Evolutionary conservation across 2,797 vertebrate species (phyloP), one percentile per base, ranked within the genome.

Genomic region (Pseudotriccus pelzelni): DNA sequence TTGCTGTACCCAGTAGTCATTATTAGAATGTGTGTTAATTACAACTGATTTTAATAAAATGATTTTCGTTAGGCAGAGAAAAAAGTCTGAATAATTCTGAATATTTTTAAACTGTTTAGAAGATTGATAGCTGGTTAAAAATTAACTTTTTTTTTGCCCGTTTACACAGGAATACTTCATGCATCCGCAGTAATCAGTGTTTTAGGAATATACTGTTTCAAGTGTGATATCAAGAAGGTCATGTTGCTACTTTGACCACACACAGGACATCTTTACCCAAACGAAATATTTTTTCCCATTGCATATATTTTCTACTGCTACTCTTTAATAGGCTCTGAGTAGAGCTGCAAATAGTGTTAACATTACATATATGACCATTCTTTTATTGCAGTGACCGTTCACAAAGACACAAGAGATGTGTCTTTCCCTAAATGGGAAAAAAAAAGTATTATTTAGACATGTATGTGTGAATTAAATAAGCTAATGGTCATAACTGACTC

Each of bases 1-100:
- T 66, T 92, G 50, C 55, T 89, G 68, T 32, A 74, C 28, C 44
- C 52, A 53, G 60, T 50, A 72, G 53, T 72, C 30, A 8, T 76
- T 43, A 12, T 67, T 94, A 82, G 68, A 89, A 85, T 75, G 8
- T 41, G 32, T 70, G 53, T 80, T 94, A 84, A 94, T 72, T 85
- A 74, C 43, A 89, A 66, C 39, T 85, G 34, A 89, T 92, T 83
- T 89, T 78, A 96, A 87, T 68, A 69, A 78, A 84, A 85, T 3
- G 3, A 58, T 75, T 93, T 87, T 90, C 60, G 83, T 68, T 41
- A 80, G 55, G 23, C 18, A 50, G 19, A 76, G 52, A 58, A 75
- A 81, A 93, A 70, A 66, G 69, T 60, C 43, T 72, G 56, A 70
- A 49, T 87, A 81, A 66, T 76, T 60, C 37, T 72, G 56, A 67